phyloP scores from a whole-genome alignment of 2,888 invertebrate genomes.

The Platycheirus rosarum region DNA sequence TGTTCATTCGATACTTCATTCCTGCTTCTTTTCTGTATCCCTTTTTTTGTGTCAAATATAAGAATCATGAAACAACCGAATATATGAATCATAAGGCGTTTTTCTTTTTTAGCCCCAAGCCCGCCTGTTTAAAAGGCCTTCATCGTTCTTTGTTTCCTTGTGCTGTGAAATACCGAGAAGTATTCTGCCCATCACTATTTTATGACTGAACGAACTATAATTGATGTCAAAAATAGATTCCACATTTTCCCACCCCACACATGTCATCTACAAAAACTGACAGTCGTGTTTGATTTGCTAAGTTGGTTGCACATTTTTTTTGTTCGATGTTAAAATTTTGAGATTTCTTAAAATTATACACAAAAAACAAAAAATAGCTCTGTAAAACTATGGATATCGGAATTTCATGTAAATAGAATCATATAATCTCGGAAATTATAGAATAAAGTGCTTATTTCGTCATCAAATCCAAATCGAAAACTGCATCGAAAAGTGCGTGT shows the following conservation, averaged over 20 bases:
- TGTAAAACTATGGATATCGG: conserved; percentile 5
- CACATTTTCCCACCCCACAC: conserved; percentile 24
- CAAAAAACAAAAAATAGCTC: conserved; percentile 12
- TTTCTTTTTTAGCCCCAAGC: too few species aligned
- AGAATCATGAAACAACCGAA: too few species aligned
- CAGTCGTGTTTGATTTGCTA: conserved; percentile 43
- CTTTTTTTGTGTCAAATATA: too few species aligned
- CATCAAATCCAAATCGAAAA: conserved; percentile 6
- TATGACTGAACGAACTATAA: not conserved
- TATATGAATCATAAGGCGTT: too few species aligned
- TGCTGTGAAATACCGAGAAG: not conserved
- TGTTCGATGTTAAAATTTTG: conserved; percentile 8
- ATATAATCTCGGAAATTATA: not conserved
- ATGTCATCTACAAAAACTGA: conserved; percentile 35
- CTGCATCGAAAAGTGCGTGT: conserved; percentile 47
- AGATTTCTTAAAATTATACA: not conserved
- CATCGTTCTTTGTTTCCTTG: too few species aligned
- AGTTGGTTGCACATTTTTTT: conserved; percentile 45
- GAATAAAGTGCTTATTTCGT: conserved; percentile 14
- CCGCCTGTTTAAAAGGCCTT: too few species aligned
- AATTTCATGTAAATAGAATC: conserved; percentile 1
- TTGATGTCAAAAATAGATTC: conserved; percentile 16
- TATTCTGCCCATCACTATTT: not conserved
- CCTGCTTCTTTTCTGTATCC: too few species aligned
- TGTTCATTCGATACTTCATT: too few species aligned